Evolutionary conservation across 2,888 invertebrate genomes (phyloP).

Genomic region (Cephus nigrinus): DNA sequence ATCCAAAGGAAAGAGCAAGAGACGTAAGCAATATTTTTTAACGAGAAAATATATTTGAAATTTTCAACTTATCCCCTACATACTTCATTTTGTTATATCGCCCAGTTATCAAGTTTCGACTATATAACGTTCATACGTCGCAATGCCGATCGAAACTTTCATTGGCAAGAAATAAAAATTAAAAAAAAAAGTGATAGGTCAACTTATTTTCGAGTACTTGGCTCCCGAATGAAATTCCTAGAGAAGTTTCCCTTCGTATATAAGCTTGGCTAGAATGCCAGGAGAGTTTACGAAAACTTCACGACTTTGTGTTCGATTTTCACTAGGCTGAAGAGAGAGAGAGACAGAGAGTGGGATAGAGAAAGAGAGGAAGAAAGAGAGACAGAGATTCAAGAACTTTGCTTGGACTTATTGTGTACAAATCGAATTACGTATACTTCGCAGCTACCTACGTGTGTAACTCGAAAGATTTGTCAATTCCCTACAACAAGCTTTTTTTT

Average conservation of each 20-base stretch:
- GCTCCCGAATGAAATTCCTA: too few relatives aligned
- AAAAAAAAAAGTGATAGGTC: too few relatives aligned
- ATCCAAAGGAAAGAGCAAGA: not conserved
- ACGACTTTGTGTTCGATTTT: not conserved
- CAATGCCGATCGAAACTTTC: too few relatives aligned
- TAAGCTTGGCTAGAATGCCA: too few relatives aligned
- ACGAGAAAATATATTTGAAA: not conserved
- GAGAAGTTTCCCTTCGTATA: too few relatives aligned
- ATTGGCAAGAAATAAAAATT: too few relatives aligned
- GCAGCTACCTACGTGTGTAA: too few relatives aligned
- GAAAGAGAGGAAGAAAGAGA: constrained; percentile 18
- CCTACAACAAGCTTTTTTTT: too few relatives aligned
- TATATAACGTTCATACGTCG: not conserved
- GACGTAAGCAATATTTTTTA: not conserved
- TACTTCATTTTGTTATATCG: not conserved
- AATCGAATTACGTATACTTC: too few relatives aligned
- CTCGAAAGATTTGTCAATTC: too few relatives aligned
- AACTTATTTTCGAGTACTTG: too few relatives aligned
- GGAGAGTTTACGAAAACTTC: too few relatives aligned
- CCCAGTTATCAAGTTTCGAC: not conserved
- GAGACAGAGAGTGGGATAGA: constrained; percentile 7
- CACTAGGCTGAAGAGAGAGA: constrained; percentile 12
- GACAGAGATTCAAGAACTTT: constrained; percentile 10
- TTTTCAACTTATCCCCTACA: not conserved
- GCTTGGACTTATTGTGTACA: not conserved